A percentile compares a stretch with the other conserved stretches of the same genome.
Conservation (phyloP, 92 coral and sea anemone genomes). For the Heliopora coerulea region DNA sequence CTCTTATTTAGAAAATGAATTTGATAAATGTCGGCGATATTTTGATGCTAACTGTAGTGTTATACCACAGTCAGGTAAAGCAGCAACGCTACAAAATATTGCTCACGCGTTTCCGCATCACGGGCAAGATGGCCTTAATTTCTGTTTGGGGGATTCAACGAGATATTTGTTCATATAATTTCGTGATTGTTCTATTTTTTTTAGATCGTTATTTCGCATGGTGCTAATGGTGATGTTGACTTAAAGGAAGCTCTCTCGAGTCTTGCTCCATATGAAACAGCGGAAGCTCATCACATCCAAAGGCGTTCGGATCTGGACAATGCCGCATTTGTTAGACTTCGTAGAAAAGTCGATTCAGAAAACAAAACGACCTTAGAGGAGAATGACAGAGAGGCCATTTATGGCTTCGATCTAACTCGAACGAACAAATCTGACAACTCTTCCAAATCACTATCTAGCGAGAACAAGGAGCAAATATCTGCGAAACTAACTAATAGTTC, state of each 20-base stretch:
- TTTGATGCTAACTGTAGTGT: not conserved
- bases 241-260: conserved; percentile 92
- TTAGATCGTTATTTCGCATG: not conserved
- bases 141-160: too few relatives aligned
- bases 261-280: conserved; percentile 66
- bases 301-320: conserved; percentile 13
- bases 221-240: conserved; percentile 64
- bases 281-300: conserved; percentile 27
- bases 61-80: not conserved
- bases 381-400: conserved; percentile 9
- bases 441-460: conserved; percentile 16
- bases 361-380: conserved; percentile 9
- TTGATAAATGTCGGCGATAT: not conserved
- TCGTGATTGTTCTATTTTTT: not conserved
- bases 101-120: too few relatives aligned
- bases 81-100: too few relatives aligned
- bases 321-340: conserved; percentile 12
- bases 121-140: too few relatives aligned
- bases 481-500: conserved; percentile 34
- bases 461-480: conserved; percentile 34
- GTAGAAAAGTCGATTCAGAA: not conserved
- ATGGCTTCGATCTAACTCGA: conserved; percentile 12
- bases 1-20: not conserved
- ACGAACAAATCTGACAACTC: conserved; percentile 2
- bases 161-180: not conserved